A percentile compares a stretch with the other conserved stretches of the same genome.
phyloP scores from a whole-genome alignment of 2,113 vertebrate genomes.

The Microcebus murinus region DNA sequence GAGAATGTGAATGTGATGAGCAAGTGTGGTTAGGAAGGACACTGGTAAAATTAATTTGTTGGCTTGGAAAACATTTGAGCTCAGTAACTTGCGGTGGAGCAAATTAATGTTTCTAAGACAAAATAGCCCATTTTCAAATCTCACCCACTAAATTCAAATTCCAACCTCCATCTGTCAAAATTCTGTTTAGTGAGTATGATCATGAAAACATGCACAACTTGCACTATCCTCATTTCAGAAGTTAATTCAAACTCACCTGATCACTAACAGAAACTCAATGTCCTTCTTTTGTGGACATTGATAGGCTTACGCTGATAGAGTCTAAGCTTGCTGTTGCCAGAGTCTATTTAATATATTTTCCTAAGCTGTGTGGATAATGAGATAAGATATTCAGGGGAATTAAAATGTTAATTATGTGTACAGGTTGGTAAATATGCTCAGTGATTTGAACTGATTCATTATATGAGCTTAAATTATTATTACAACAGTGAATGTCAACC shows the following conservation, averaged over 20 bases:
- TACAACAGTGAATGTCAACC: slow-evolving; percentile 70
- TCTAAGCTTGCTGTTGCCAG: slow-evolving; percentile 6
- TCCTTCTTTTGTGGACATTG: background rate
- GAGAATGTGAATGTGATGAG: background rate
- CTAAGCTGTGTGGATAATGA: slow-evolving; percentile 70
- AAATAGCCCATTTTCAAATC: slow-evolving; percentile 3
- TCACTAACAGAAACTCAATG: background rate
- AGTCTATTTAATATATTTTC: slow-evolving; percentile 64
- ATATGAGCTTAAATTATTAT: slow-evolving; percentile 74
- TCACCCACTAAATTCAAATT: background rate
- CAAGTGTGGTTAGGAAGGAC: background rate
- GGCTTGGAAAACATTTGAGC: background rate
- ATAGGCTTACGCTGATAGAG: background rate
- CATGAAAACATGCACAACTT: background rate
- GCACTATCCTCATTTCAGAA: background rate
- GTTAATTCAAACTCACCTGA: background rate
- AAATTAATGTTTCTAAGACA: background rate
- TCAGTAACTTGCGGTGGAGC: background rate
- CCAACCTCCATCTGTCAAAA: background rate
- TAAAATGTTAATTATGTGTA: slow-evolving; percentile 79
- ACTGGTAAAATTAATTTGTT: background rate
- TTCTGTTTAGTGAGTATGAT: background rate
- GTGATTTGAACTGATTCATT: slow-evolving; percentile 75
- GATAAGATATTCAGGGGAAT: slow-evolving; percentile 73
- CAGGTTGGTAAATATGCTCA: slow-evolving; percentile 66